Percentiles rank a stretch among this genome's conserved stretches.
These are phyloP conservation scores for Pristionchus entomophagus DNA, from an alignment of 2,888 invertebrate species.

Conservation along the genomic window DNA sequence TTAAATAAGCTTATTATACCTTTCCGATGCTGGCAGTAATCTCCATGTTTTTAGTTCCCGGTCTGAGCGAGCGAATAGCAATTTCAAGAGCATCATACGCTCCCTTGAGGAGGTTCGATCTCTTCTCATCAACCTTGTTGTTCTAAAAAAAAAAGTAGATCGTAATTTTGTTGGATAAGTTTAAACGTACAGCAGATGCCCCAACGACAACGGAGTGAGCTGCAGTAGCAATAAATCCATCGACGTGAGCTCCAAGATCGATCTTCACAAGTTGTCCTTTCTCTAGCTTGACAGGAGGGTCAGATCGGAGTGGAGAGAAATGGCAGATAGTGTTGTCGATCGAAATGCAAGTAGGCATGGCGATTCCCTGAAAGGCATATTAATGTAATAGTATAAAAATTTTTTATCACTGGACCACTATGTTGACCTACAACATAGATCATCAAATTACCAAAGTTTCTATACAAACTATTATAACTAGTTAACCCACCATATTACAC, in stretches of 20 bases:
- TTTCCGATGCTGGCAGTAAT: slow-evolving; percentile 70
- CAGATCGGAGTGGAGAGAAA: slow-evolving; percentile 94
- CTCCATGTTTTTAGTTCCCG: slow-evolving; percentile 80
- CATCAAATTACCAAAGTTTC: too few relatives aligned
- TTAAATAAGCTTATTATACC: too few relatives aligned
- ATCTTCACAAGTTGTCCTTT: slow-evolving; percentile 93
- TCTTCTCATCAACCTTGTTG: slow-evolving; percentile 85
- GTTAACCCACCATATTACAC: too few relatives aligned
- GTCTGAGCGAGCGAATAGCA: slow-evolving; percentile 91
- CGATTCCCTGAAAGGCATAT: slow-evolving; percentile 81
- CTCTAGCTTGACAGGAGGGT: slow-evolving; percentile 80
- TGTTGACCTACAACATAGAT: too few relatives aligned
- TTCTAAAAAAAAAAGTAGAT: slow-evolving; percentile 51
- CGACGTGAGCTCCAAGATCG: slow-evolving; percentile 97
- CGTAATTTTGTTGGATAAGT: not conserved
- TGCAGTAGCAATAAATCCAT: slow-evolving; percentile 97
- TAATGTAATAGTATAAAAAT: not conserved
- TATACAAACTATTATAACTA: too few relatives aligned
- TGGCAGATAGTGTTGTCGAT: slow-evolving; percentile 99
- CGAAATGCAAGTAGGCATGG: slow-evolving; percentile 98
- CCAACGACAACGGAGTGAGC: slow-evolving; percentile 95
- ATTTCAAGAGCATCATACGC: slow-evolving; percentile 96
- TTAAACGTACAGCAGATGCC: slow-evolving; percentile 80
- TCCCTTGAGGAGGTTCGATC: slow-evolving; percentile 94
- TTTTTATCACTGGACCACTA: too few relatives aligned